Evolutionary conservation across 2,888 invertebrate genomes (phyloP).

Genomic region (Agrypnus murinus): DNA sequence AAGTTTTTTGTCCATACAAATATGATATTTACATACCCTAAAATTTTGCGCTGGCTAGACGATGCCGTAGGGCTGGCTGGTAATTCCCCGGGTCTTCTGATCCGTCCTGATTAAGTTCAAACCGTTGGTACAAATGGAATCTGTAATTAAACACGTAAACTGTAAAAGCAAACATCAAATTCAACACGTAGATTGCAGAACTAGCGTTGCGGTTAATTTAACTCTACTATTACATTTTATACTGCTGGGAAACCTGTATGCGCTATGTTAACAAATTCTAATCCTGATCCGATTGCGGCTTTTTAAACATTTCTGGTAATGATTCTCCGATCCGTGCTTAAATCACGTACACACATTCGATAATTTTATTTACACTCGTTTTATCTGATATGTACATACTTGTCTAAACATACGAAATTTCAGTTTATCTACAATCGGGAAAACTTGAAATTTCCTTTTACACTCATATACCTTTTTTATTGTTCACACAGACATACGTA

Average conservation of each 20-base stretch:
- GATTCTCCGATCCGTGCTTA: neutral
- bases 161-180: slow-evolving; percentile 28
- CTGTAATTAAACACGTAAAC: slow-evolving; percentile 32
- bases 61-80: slow-evolving; percentile 3
- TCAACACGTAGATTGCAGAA: slow-evolving; percentile 20
- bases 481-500: no score
- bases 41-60: neutral
- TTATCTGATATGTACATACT: no score
- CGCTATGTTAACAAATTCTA: no score
- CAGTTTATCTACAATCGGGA: no score
- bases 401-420: no score
- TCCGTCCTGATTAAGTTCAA: slow-evolving; percentile 19
- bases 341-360: slow-evolving; percentile 11
- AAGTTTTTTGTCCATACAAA: no score
- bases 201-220: slow-evolving; percentile 12
- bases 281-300: neutral
- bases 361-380: neutral
- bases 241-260: no score
- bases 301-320: slow-evolving; percentile 3
- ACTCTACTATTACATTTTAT: neutral
- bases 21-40: slow-evolving; percentile 2
- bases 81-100: slow-evolving; percentile 7
- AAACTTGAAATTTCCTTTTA: no score
- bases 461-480: no score
- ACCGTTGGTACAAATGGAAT: slow-evolving; percentile 22